phyloP scores from a whole-genome alignment of 2,888 invertebrate genomes.

The Orgyia antiqua region DNA sequence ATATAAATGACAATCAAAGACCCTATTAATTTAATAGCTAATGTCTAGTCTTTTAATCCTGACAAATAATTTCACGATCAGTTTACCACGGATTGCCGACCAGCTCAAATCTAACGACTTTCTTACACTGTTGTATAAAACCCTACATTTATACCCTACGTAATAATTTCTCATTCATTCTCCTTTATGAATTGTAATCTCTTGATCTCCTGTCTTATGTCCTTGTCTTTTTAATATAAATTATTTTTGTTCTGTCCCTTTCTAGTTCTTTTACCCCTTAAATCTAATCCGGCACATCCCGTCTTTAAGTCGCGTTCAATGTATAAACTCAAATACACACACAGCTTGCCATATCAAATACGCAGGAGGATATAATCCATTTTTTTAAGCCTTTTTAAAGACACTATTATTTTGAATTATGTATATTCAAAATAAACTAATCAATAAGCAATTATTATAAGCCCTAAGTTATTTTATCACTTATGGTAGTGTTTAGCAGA shows the following conservation, averaged over 20 bases:
- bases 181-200: slow-evolving; percentile 77
- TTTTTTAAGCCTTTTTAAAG: too few relatives aligned
- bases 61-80: slow-evolving; percentile 43
- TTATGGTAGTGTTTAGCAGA: too few relatives aligned
- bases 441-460: too few relatives aligned
- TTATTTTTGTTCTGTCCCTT: slow-evolving; percentile 41
- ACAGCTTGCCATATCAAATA: slow-evolving; percentile 18
- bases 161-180: slow-evolving; percentile 76
- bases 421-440: too few relatives aligned
- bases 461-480: too few relatives aligned
- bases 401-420: too few relatives aligned
- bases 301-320: slow-evolving; percentile 55
- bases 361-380: too few relatives aligned
- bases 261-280: slow-evolving; percentile 73
- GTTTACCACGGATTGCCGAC: slow-evolving; percentile 26
- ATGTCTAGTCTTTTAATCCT: slow-evolving; percentile 2
- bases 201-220: slow-evolving; percentile 62
- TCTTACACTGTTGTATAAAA: slow-evolving; percentile 12
- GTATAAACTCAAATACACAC: slow-evolving; percentile 35
- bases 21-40: not conserved
- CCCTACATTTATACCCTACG: slow-evolving; percentile 56
- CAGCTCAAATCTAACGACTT: not conserved
- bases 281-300: slow-evolving; percentile 76
- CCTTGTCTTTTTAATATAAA: slow-evolving; percentile 46
- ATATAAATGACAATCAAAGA: too few relatives aligned